A percentile compares a stretch with the other conserved stretches of the same genome.
phyloP scores from a whole-genome alignment of 2,888 invertebrate species.

The Mesopsocus fuscifrons region DNA sequence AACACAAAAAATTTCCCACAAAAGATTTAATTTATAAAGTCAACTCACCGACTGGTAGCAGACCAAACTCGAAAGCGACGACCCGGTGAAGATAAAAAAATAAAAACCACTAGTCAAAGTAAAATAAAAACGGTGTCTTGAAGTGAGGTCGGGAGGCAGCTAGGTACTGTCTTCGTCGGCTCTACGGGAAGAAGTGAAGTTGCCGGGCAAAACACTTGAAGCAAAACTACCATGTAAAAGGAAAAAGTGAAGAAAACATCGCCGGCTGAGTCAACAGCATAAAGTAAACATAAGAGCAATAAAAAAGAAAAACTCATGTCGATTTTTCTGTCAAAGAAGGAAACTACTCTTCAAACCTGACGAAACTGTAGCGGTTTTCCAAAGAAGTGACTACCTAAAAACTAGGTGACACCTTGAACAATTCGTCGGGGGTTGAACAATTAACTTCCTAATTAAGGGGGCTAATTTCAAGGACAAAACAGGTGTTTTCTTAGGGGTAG shows the following conservation, averaged over 20 bases:
- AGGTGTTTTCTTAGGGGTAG: no score
- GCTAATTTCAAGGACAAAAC: no score
- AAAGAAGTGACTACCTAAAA: no score
- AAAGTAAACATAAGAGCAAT: slow-evolving; percentile 8
- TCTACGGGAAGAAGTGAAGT: slow-evolving; percentile 6
- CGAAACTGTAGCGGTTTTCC: background rate
- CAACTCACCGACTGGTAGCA: no score
- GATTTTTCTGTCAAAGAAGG: background rate
- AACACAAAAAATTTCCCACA: no score
- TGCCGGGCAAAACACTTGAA: background rate
- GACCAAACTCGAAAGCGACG: background rate
- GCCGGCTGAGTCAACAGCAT: slow-evolving; percentile 3
- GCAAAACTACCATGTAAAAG: slow-evolving; percentile 8
- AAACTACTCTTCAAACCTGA: background rate
- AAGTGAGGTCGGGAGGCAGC: background rate
- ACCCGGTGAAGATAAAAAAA: background rate
- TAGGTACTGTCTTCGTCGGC: slow-evolving; percentile 8
- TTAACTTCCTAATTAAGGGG: no score
- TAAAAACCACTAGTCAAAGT: background rate
- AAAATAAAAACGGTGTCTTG: background rate
- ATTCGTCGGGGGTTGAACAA: no score
- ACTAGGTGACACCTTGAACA: no score
- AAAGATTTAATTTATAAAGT: no score
- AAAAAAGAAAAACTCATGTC: slow-evolving; percentile 8
- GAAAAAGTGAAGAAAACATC: slow-evolving; percentile 4